Conservation (phyloP, 30 jellyfish, hydroid and myxozoan species). For the Clytia hemisphaerica region DNA sequence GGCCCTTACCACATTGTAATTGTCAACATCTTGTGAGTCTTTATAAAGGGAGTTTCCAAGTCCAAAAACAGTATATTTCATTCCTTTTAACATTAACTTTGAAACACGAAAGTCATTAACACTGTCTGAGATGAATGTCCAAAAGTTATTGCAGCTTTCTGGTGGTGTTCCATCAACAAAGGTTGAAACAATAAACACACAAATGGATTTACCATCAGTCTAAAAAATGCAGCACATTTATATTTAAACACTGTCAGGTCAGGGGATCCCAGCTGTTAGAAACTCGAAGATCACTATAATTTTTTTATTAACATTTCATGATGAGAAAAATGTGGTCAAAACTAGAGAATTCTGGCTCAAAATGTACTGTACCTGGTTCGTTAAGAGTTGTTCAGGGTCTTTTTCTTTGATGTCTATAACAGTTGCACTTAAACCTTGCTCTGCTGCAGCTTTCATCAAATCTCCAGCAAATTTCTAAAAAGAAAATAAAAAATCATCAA, state of each 20-base stretch:
- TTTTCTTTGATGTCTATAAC: constrained; percentile 49
- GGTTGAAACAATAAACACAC: constrained; percentile 73
- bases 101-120: constrained; percentile 93
- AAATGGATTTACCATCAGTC: constrained; percentile 38
- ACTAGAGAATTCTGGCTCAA: too few species aligned
- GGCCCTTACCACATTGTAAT: constrained; percentile 69
- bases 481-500: neutral
- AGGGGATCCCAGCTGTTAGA: too few species aligned
- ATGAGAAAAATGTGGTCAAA: too few species aligned
- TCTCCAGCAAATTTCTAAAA: constrained; percentile 51
- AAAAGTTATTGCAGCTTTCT: constrained; percentile 69
- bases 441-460: constrained; percentile 16
- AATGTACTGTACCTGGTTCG: constrained; percentile 68
- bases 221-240: too few species aligned
- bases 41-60: constrained; percentile 90
- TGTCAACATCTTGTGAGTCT: too few species aligned
- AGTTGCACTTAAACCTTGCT: neutral
- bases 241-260: too few species aligned
- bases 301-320: too few species aligned
- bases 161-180: constrained; percentile 88
- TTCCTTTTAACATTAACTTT: constrained; percentile 57
- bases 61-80: constrained; percentile 81
- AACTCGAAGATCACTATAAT: too few species aligned
- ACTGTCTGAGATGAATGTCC: constrained; percentile 59
- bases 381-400: constrained; percentile 89